These are phyloP conservation scores for Eira barbara DNA, from an alignment of 2,113 vertebrate species.

Conservation along the genomic window DNA sequence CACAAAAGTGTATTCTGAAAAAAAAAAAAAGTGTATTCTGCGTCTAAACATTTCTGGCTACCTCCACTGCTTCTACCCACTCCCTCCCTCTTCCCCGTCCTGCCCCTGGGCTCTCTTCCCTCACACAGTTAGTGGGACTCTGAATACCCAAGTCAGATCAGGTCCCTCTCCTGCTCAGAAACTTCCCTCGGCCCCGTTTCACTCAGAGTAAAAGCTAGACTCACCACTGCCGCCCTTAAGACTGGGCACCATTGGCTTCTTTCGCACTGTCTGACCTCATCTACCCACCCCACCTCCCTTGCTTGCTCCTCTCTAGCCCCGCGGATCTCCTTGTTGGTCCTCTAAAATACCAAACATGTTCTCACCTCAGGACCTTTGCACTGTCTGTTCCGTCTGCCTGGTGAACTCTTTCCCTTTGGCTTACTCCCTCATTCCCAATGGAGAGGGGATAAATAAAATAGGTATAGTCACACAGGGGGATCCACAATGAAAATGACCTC, in stretches of 20 bases:
- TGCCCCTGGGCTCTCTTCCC: not conserved
- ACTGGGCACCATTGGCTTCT: not conserved
- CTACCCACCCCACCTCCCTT: too few relatives aligned
- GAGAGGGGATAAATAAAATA: not conserved
- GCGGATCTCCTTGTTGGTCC: not conserved
- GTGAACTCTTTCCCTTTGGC: not conserved
- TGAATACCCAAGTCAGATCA: not conserved
- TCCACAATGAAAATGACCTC: not conserved
- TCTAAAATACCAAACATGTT: not conserved
- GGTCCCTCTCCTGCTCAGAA: not conserved
- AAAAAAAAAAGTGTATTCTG: not conserved
- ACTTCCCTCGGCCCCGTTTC: not conserved
- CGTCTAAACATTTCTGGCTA: not conserved
- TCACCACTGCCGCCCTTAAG: too few relatives aligned
- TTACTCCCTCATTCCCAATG: not conserved
- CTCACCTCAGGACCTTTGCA: slow-evolving; percentile 17
- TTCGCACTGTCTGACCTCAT: not conserved
- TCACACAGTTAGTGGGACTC: not conserved
- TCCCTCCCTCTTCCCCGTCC: not conserved
- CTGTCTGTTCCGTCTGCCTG: not conserved
- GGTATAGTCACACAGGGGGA: not conserved
- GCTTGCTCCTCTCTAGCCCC: not conserved
- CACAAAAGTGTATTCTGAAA: not conserved
- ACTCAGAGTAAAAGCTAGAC: not conserved
- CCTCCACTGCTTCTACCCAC: not conserved